These are phyloP conservation scores for Anolis carolinensis DNA, from an alignment of 2,113 vertebrate species.

Conservation along the genomic window DNA sequence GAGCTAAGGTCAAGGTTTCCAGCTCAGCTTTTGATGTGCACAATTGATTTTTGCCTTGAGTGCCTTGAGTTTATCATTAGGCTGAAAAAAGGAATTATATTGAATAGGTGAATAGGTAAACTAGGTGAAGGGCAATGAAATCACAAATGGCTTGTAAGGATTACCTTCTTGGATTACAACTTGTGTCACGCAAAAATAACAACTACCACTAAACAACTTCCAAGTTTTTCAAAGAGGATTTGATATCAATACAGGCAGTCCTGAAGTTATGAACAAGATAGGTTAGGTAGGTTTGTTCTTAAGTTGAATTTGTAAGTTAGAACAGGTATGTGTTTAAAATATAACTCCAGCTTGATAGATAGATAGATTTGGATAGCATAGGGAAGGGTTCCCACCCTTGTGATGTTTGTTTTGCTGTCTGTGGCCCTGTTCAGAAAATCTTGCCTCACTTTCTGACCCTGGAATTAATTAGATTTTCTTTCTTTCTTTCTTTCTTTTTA, in stretches of 20 bases:
- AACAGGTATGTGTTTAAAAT: too few species aligned
- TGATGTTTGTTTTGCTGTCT: too few species aligned
- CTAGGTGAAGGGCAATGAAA: neutral
- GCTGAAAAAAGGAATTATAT: slow-evolving; percentile 10
- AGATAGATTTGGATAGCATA: too few species aligned
- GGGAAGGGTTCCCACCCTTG: too few species aligned
- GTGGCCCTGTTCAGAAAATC: too few species aligned
- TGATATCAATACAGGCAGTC: neutral
- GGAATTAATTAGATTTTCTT: too few species aligned
- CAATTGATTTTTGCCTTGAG: slow-evolving; percentile 40
- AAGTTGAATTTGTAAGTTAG: too few species aligned
- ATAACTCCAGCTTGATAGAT: too few species aligned
- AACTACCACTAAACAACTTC: neutral
- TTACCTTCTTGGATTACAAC: neutral
- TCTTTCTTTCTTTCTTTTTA: too few species aligned
- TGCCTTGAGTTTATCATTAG: neutral
- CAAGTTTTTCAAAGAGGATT: neutral
- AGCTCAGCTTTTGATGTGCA: slow-evolving; percentile 50
- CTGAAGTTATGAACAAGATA: too few species aligned
- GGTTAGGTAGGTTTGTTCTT: too few species aligned
- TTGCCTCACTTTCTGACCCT: too few species aligned
- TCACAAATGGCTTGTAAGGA: neutral
- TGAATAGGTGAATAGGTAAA: neutral
- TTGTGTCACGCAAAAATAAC: neutral
- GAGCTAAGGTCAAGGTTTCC: slow-evolving; percentile 62